Evolutionary conservation across 92 coral and sea anemone species (phyloP).

Genomic region (Micromussa lordhowensis): DNA sequence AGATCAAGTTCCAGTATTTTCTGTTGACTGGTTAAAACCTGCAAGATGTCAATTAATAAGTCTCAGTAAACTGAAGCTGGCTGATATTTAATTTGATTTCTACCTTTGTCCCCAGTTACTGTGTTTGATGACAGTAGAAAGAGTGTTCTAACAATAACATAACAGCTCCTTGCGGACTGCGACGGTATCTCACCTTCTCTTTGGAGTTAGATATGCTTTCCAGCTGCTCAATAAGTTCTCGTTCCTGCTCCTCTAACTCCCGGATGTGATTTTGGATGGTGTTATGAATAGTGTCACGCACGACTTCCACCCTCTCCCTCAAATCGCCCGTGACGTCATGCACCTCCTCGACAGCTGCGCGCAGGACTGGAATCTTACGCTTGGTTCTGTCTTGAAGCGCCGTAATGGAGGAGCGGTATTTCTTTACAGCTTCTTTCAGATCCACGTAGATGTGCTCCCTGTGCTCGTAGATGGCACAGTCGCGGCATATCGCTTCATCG

Average conservation of each 20-base stretch:
- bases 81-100: background rate
- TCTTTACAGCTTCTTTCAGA: constrained; percentile 84
- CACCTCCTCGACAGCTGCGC: constrained; percentile 88
- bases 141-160: background rate
- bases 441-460: constrained; percentile 89
- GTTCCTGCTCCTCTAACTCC: constrained; percentile 81
- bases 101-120: background rate
- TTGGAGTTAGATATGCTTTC: constrained; percentile 77
- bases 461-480: constrained; percentile 93
- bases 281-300: constrained; percentile 76
- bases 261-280: constrained; percentile 82
- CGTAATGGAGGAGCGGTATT: constrained; percentile 78
- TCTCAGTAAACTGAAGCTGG: background rate
- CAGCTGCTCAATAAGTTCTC: constrained; percentile 70
- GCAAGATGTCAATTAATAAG: background rate
- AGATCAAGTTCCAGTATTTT: constrained; percentile 82
- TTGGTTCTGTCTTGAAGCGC: constrained; percentile 77
- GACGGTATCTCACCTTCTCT: constrained; percentile 66
- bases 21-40: constrained; percentile 87
- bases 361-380: constrained; percentile 83
- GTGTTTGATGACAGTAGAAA: background rate
- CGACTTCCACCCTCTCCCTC: constrained; percentile 76
- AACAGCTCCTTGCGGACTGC: background rate
- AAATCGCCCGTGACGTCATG: constrained; percentile 74
- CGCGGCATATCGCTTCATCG: constrained; percentile 92